These are phyloP conservation scores for Canis aureus DNA, from an alignment of 2,113 vertebrate species.

Conservation along the genomic window DNA sequence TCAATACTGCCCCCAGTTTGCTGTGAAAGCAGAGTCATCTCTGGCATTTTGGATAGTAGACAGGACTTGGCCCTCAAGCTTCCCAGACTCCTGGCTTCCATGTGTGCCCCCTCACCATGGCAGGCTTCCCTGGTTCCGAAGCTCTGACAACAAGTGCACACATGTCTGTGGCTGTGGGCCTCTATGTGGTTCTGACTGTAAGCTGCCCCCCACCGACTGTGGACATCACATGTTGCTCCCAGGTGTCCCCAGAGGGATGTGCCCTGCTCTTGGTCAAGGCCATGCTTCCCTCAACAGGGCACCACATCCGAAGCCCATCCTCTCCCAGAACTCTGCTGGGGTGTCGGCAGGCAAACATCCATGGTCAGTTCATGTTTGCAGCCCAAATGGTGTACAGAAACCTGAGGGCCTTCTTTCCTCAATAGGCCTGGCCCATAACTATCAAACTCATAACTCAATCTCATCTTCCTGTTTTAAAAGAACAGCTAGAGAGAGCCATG, in stretches of 20 bases:
- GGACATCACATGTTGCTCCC: background rate
- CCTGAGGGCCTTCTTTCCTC: background rate
- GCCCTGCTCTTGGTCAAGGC: background rate
- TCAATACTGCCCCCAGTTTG: background rate
- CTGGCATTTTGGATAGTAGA: background rate
- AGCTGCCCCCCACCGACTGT: background rate
- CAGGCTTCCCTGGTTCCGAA: no score
- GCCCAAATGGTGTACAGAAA: background rate
- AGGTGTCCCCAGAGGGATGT: background rate
- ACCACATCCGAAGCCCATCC: no score
- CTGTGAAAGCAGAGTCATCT: background rate
- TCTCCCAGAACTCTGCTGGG: background rate
- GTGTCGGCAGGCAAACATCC: background rate
- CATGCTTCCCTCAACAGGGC: background rate
- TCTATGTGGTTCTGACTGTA: background rate
- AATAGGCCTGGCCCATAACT: background rate
- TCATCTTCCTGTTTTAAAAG: background rate
- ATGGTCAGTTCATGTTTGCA: background rate
- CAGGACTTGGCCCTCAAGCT: background rate
- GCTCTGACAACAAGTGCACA: accelerated
- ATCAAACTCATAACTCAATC: background rate
- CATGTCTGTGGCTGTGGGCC: background rate
- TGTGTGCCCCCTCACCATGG: background rate
- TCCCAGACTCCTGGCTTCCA: background rate
- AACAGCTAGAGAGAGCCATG: accelerated